Evolutionary conservation across 2,888 invertebrate genomes (phyloP).

Genomic region (Cerastis rubricosa): DNA sequence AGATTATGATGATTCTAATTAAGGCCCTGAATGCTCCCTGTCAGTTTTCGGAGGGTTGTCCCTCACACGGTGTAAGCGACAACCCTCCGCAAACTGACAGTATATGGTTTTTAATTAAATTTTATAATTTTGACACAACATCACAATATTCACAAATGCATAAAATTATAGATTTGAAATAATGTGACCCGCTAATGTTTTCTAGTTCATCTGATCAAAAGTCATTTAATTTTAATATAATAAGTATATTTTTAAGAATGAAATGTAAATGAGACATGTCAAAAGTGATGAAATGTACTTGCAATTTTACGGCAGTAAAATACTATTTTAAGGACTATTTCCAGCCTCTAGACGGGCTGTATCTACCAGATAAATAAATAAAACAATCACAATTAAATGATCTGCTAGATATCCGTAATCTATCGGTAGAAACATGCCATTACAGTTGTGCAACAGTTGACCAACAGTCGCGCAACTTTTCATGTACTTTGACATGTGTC

Average conservation of each 20-base stretch:
- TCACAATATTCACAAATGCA: neutral
- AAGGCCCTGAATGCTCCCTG: too few relatives aligned
- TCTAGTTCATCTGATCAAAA: slow-evolving; percentile 31
- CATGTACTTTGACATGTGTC: slow-evolving; percentile 49
- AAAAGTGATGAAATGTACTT: slow-evolving; percentile 10
- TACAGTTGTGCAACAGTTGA: slow-evolving; percentile 7
- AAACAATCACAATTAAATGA: neutral
- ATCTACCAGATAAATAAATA: neutral
- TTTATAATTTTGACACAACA: neutral
- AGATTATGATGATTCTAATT: neutral
- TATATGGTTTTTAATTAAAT: neutral
- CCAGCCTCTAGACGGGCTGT: neutral
- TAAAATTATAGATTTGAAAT: neutral
- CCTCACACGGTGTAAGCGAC: too few relatives aligned
- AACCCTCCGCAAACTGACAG: too few relatives aligned
- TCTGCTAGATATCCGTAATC: neutral
- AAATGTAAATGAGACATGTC: slow-evolving; percentile 53
- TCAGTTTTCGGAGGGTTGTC: too few relatives aligned
- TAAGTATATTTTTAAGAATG: slow-evolving; percentile 44
- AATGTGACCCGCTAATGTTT: slow-evolving; percentile 12
- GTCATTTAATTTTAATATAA: slow-evolving; percentile 49
- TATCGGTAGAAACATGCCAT: neutral
- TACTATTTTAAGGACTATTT: neutral
- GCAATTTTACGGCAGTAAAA: too few relatives aligned
- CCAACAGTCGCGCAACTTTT: slow-evolving; percentile 24